A percentile compares a stretch with the other conserved stretches of the same genome.
Conservation (phyloP, 2,888 invertebrate species). For the Marronus borbonicus region DNA sequence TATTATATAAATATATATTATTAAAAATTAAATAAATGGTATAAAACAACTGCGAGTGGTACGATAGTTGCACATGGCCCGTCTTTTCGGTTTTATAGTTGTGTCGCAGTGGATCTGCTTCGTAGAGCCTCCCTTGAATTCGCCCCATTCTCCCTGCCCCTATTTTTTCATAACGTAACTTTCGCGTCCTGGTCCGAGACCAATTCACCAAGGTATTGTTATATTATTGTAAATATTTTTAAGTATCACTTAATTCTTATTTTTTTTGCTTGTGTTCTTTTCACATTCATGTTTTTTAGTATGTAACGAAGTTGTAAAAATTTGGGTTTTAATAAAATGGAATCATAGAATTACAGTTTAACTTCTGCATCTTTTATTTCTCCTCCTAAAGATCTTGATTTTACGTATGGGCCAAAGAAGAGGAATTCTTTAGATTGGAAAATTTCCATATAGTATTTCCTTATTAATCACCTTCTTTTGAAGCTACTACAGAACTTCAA, state of each 20-base stretch:
- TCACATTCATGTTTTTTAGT: slow-evolving; percentile 70
- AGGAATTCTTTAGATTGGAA: too few relatives aligned
- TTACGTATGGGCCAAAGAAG: too few relatives aligned
- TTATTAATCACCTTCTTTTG: too few relatives aligned
- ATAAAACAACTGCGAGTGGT: slow-evolving; percentile 53
- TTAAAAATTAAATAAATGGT: slow-evolving; percentile 46
- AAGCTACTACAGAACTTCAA: too few relatives aligned
- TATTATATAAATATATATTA: slow-evolving; percentile 47
- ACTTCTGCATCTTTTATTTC: slow-evolving; percentile 12
- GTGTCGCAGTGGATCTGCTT: slow-evolving; percentile 66
- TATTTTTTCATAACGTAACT: slow-evolving; percentile 65
- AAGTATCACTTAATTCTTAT: slow-evolving; percentile 69
- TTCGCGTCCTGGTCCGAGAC: slow-evolving; percentile 69
- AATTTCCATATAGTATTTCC: too few relatives aligned
- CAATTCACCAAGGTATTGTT: slow-evolving; percentile 70
- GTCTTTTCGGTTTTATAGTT: slow-evolving; percentile 54
- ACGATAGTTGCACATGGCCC: slow-evolving; percentile 51
- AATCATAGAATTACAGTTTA: slow-evolving; percentile 67
- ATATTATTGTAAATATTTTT: slow-evolving; percentile 72
- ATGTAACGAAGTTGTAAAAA: slow-evolving; percentile 70
- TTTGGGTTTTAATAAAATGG: slow-evolving; percentile 72
- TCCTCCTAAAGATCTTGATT: not conserved
- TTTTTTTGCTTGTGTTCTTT: slow-evolving; percentile 69
- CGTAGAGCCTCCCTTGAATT: slow-evolving; percentile 63
- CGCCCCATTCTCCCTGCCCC: slow-evolving; percentile 5